Evolutionary conservation across 37 sponge, comb jelly and placozoan species (phyloP).

Genomic region (Corticium candelabrum): DNA sequence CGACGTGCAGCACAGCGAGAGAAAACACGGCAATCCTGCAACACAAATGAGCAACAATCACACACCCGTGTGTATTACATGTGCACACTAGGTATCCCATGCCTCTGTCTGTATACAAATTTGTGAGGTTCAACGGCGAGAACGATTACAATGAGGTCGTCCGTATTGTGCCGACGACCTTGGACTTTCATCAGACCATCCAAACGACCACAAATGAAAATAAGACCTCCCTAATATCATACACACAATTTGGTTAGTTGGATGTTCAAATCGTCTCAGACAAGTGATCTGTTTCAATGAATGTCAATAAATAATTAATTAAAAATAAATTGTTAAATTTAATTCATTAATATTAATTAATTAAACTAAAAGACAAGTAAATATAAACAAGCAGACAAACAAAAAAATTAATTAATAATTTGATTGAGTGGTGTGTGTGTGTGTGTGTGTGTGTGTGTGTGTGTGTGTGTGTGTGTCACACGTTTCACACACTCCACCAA

Average conservation of each 20-base stretch:
- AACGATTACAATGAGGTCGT: conserved; percentile 92
- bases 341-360: no score
- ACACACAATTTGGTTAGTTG: no score
- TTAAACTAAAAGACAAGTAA: no score
- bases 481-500: no score
- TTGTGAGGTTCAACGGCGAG: conserved; percentile 89
- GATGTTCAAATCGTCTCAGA: no score
- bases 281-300: no score
- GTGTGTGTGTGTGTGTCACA: not conserved
- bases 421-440: not conserved
- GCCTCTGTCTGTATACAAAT: conserved; percentile 74
- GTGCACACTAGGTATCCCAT: conserved; percentile 5
- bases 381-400: no score
- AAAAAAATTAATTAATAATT: no score
- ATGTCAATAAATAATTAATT: no score
- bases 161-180: conserved; percentile 80
- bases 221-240: conserved; percentile 47
- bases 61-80: not conserved
- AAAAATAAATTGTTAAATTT: no score
- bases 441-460: not conserved
- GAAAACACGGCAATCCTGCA: conserved; percentile 76
- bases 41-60: conserved; percentile 5
- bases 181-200: conserved; percentile 74
- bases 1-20: conserved; percentile 55
- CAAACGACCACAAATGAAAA: conserved; percentile 86